Conservation (phyloP, 2,888 invertebrate genomes). For the Xylocampa areola region DNA sequence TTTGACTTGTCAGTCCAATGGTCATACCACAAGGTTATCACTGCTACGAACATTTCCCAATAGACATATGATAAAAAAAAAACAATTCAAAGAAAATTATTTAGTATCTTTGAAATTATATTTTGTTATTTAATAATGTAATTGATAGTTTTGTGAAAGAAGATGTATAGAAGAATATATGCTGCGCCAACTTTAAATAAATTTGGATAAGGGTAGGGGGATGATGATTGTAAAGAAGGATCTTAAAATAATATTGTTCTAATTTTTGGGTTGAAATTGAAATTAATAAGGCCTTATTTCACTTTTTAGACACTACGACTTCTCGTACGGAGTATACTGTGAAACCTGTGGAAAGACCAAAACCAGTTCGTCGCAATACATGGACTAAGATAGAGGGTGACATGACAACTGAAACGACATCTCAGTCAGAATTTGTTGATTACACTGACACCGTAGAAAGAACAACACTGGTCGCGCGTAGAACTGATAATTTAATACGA, state of each 20-base stretch:
- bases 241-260: background rate
- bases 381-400: slow-evolving; percentile 95
- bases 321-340: slow-evolving; percentile 92
- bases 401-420: slow-evolving; percentile 92
- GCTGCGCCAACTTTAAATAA: no score
- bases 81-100: no score
- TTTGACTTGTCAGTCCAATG: no score
- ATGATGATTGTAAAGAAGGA: no score
- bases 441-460: slow-evolving; percentile 90
- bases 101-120: no score
- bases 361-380: slow-evolving; percentile 92
- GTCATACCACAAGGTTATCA: no score
- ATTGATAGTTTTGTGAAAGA: no score
- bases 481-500: slow-evolving; percentile 91
- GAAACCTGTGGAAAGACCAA: slow-evolving; percentile 91
- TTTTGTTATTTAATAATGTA: no score
- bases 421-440: slow-evolving; percentile 91
- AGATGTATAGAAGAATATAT: no score
- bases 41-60: no score
- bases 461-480: slow-evolving; percentile 89
- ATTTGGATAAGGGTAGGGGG: no score
- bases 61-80: no score
- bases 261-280: background rate
- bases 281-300: slow-evolving; percentile 17
- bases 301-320: slow-evolving; percentile 92